Evolutionary conservation across 1,140 invertebrate species (phyloP).

Genomic region (Akabosia matsudoensis): DNA sequence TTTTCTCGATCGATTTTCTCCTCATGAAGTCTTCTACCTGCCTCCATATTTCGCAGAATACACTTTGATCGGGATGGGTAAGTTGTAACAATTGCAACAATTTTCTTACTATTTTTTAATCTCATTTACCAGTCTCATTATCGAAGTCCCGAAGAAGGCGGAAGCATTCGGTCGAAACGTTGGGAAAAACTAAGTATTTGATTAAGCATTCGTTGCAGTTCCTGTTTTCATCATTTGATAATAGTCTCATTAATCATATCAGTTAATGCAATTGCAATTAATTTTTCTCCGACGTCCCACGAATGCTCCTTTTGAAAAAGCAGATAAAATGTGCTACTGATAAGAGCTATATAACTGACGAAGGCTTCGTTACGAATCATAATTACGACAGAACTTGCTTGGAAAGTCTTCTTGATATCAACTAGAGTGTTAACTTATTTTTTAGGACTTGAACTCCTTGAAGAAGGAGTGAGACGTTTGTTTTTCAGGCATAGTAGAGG

Average conservation of each 20-base stretch:
- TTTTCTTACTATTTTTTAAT: slow-evolving; percentile 2
- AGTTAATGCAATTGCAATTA: slow-evolving; percentile 20
- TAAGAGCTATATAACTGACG: background rate
- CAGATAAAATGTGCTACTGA: background rate
- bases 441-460: slow-evolving; percentile 10
- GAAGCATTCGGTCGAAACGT: too few species aligned
- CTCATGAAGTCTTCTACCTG: slow-evolving; percentile 24
- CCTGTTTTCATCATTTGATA: too few species aligned
- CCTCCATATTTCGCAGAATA: slow-evolving; percentile 19
- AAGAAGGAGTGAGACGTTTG: too few species aligned
- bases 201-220: too few species aligned
- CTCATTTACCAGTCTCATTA: slow-evolving; percentile 22
- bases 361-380: too few species aligned
- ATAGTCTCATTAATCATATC: too few species aligned
- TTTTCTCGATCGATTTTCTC: slow-evolving; percentile 18
- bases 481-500: too few species aligned
- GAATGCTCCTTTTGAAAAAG: slow-evolving; percentile 22
- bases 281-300: slow-evolving; percentile 33
- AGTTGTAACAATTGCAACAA: slow-evolving; percentile 25
- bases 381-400: too few species aligned
- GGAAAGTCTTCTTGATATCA: slow-evolving; percentile 14
- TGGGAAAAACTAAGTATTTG: too few species aligned
- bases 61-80: slow-evolving; percentile 4
- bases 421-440: background rate
- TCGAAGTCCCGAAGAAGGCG: slow-evolving; percentile 26